Evolutionary conservation across 1,140 invertebrate species (phyloP).

Genomic region (Solenopsis invicta): DNA sequence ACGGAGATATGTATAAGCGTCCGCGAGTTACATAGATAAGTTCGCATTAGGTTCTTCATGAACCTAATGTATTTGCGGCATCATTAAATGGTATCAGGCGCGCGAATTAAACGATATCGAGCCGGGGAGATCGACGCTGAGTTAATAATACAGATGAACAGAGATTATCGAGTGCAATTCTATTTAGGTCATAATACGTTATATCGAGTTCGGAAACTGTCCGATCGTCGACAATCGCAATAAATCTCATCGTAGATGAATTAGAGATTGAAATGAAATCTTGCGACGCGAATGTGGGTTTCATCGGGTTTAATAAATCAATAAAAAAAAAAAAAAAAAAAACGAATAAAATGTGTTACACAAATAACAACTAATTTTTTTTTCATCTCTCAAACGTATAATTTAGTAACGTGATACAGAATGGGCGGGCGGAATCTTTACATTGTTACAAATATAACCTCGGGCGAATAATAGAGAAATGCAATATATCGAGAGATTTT

Average conservation of each 20-base stretch:
- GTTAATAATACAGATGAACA: conserved; percentile 10
- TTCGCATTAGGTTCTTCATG: conserved; percentile 15
- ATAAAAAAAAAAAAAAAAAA: background rate
- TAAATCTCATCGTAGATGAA: background rate
- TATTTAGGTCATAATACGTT: background rate
- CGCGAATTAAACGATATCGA: conserved; percentile 30
- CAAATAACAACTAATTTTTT: background rate
- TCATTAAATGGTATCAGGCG: background rate
- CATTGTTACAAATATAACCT: background rate
- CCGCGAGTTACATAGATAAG: conserved; percentile 1
- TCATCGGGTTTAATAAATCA: background rate
- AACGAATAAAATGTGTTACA: background rate
- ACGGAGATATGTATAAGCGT: background rate
- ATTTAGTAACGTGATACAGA: background rate
- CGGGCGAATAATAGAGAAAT: background rate
- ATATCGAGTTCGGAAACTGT: background rate
- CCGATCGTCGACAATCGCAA: background rate
- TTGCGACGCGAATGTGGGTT: no score
- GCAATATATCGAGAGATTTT: background rate
- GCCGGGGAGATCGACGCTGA: background rate
- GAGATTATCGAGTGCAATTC: background rate
- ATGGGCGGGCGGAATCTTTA: background rate
- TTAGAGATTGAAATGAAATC: background rate
- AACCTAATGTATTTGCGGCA: background rate
- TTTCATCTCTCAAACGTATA: background rate